Base-by-base conservation (phyloP, 2,113 vertebrate genomes). In the Atherinomorus stipes region DNA sequence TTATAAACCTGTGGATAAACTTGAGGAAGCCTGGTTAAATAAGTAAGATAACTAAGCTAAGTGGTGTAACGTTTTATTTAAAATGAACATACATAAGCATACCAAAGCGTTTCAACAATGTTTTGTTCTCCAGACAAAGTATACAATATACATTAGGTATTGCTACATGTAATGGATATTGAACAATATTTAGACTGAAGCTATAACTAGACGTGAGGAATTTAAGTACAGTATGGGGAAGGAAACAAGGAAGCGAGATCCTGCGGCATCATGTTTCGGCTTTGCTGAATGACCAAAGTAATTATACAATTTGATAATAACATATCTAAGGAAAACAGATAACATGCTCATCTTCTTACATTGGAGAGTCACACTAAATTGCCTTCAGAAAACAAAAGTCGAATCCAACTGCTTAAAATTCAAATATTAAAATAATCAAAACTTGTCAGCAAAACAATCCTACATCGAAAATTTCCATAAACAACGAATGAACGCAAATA, bases 21-120 rank as follows among this genome's bases (percentile, higher is more conserved):
- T 93, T 89, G 85, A 90, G 84, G 82, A 91, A 92, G 83, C 88
- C 90, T 92, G 76, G 90, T 91, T 89, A 90, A 91, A 91, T 91
- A 86, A 93, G 90, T 92, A 93, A 92, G 88, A 85, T 91, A 93
- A 91, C 88, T 92, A 89, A 93, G 84, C 91, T 93, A 90, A 89
- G 89, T 91, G 90, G 88, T 89, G 90, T 90, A 89, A 88, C 64
- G 86, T 89, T 93, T 93, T 93, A 93, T 93, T 93, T 93, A 92
- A 93, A 93, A 93, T 88, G 88, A 91, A 93, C 93, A 93, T 92
- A 93, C 93, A 93, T 90, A 89, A 85, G 92, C 91, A 93, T 93
- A 92, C 78, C 91, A 93, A 88, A 81, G 76, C 86, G 84, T 86
- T 90, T 90, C 84, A 88, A 91, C 92, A 92, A 80, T 87, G 77